Evolutionary conservation across 1,140 invertebrate species (phyloP).

Genomic region (Kradibia gibbosae): DNA sequence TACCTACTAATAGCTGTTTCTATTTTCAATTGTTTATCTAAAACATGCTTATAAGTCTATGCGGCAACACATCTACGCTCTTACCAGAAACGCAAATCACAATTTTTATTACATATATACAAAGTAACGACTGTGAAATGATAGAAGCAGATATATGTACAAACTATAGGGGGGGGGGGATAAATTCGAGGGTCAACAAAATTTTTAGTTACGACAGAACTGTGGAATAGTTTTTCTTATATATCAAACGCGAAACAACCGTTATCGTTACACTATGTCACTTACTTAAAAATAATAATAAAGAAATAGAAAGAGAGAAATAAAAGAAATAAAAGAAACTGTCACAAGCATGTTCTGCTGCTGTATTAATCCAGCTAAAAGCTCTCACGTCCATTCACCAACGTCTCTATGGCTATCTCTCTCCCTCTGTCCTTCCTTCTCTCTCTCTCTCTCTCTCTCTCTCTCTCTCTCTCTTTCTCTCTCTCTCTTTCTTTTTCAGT

Average conservation of each 20-base stretch:
- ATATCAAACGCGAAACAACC: background rate
- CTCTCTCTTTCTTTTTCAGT: background rate
- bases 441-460: background rate
- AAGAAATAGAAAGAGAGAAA: background rate
- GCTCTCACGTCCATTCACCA: constrained; percentile 50
- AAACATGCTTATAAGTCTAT: no score
- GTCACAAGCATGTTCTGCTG: constrained; percentile 50
- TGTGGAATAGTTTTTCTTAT: background rate
- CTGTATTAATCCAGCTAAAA: constrained; percentile 68
- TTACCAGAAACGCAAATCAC: no score
- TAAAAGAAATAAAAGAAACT: constrained; percentile 53
- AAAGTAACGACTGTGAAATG: background rate
- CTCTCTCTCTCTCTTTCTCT: background rate
- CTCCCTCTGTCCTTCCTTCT: background rate
- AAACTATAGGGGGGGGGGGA: no score
- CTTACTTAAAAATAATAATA: no score
- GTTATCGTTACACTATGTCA: background rate
- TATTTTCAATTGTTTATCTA: no score
- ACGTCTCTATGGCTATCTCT: constrained; percentile 13
- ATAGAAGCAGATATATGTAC: background rate
- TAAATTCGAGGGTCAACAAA: no score
- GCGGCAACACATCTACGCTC: no score
- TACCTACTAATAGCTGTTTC: no score
- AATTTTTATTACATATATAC: no score
- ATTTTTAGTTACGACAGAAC: constrained; percentile 45